Evolutionary conservation across 2,888 invertebrate species (phyloP), one percentile per base, ranked within the genome.

Genomic region (Ferdinandea cuprea): DNA sequence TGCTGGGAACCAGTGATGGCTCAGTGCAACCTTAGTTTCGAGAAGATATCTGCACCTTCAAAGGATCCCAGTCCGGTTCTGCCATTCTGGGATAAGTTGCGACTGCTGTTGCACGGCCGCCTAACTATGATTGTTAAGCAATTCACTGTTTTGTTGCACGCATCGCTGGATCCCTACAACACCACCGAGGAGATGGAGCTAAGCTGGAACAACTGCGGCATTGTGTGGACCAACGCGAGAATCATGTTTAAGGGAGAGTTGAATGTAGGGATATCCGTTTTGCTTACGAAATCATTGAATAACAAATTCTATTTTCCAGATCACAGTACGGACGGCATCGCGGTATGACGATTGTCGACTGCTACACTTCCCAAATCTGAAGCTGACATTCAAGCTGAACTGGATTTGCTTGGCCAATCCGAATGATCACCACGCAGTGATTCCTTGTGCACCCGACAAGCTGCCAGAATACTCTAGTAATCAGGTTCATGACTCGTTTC

Each of bases 181-280:
- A 98, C 98, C 3, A 99, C 99, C 0, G 99, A 99, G 91, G 97
- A 99, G 92, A 98, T 99, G 97, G 99, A 99, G 91, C 93, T 99
- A 85, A 96, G 97, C 0, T 99, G 99, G 99, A 95, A 94, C 40
- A 95, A 97, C 87, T 94, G 98, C 3, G 95, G 96, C 32, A 94
- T 99, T 88, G 98, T 99, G 87, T 99, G 99, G 99, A 98, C 97
- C 0, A 97, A 98, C 89, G 97, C 95, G 0, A 96, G 96, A 91
- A 95, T 98, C 73, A 94, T 97, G 58, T 95, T 98, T 88, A 96
- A 97, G 88, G 98, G 99, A 2, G 97, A 98, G 88, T 92, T 99
- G 77, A 97, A 98, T 91, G 96, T 99, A 87, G 85, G 87, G 61
- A 8, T 25, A 40, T 3, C 13, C 8, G 17, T 65, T 11, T 6